phyloP scores from a whole-genome alignment of 2,797 vertebrate species.

The Oreochromis grahami region DNA sequence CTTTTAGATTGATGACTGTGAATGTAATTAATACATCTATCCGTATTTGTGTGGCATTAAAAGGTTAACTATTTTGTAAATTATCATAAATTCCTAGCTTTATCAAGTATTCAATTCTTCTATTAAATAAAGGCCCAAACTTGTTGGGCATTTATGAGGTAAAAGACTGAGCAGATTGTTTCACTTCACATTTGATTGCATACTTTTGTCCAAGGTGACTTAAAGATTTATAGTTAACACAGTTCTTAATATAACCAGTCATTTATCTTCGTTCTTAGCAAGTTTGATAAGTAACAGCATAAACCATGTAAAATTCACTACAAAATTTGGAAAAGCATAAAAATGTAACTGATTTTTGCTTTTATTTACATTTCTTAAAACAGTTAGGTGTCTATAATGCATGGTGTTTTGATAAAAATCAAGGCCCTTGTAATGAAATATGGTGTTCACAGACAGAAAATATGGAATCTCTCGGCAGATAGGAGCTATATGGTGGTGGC shows the following conservation, averaged over 20 bases:
- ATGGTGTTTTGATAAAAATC: background rate
- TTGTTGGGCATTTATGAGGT: slow-evolving; percentile 42
- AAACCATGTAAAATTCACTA: background rate
- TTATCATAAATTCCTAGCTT: slow-evolving; percentile 52
- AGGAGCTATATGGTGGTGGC: background rate
- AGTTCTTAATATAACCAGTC: background rate
- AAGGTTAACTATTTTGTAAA: slow-evolving; percentile 73
- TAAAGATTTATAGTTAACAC: background rate
- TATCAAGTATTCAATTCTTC: slow-evolving; percentile 63
- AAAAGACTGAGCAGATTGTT: background rate
- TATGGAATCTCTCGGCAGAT: background rate
- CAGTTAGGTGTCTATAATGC: background rate
- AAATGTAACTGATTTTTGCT: too few species aligned
- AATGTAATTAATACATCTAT: slow-evolving; percentile 70
- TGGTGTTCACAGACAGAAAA: background rate
- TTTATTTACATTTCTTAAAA: background rate
- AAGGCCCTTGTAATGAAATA: background rate
- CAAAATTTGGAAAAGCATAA: background rate
- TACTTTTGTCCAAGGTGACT: background rate
- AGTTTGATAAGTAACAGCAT: background rate
- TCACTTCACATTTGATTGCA: background rate
- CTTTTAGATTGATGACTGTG: slow-evolving; percentile 61
- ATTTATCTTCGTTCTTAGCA: background rate
- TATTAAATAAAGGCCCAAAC: slow-evolving; percentile 72
- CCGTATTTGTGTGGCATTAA: slow-evolving; percentile 45